A percentile compares a stretch with the other conserved stretches of the same genome.
phyloP scores from a whole-genome alignment of 2,113 vertebrate genomes.

The Saccopteryx bilineata region DNA sequence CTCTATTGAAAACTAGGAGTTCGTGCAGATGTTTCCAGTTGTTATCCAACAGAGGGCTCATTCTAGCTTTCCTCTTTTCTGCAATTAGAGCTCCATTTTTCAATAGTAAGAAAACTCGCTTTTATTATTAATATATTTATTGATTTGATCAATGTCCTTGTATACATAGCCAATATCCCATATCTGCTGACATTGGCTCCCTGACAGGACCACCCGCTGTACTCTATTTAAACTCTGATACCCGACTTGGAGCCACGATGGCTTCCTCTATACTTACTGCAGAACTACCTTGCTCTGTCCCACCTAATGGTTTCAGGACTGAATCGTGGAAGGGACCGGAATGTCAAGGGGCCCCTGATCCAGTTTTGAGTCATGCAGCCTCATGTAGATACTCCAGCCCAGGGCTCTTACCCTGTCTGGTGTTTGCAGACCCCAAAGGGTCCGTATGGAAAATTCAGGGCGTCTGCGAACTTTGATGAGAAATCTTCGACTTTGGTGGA shows the following conservation, averaged over 20 bases:
- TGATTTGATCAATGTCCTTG: not conserved
- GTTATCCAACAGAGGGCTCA: not conserved
- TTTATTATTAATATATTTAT: not conserved
- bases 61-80: not conserved
- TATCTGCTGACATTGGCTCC: not conserved
- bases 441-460: not conserved
- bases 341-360: not conserved
- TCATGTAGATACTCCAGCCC: not conserved
- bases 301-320: not conserved
- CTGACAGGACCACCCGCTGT: not conserved
- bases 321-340: not conserved
- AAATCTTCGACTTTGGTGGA: not conserved
- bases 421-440: not conserved
- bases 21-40: not conserved
- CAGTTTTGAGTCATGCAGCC: not conserved
- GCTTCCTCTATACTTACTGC: fast-evolving
- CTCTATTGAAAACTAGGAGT: not conserved
- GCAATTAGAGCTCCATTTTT: slow-evolving; percentile 1
- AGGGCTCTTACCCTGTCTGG: not conserved
- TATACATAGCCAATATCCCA: not conserved
- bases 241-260: not conserved
- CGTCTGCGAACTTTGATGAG: not conserved
- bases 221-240: not conserved
- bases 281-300: not conserved
- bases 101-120: not conserved